Base-by-base conservation (phyloP, 2,888 invertebrate species). In the Caenorhabditis auriculariae region DNA sequence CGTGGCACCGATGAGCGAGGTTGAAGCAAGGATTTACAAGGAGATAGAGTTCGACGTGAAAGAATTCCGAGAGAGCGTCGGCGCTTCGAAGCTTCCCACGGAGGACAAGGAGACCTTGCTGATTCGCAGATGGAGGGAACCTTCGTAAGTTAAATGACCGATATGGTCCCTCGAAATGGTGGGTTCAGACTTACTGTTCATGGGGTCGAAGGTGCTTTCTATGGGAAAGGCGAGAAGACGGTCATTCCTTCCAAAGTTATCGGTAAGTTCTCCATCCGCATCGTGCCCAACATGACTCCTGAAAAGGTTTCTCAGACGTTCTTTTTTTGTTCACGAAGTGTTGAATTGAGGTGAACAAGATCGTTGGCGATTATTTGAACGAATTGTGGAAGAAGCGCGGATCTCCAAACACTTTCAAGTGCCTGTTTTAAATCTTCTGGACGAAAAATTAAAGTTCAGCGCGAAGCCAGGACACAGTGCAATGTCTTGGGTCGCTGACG, bases 231-330 rank as follows among this genome's bases (percentile, higher is more conserved):
- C n/a, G 89, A 89, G 26, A 96, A 96, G 83, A 95, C 95, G 0
- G 72, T 72, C 7, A 69, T 69, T 41, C 66, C 66, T 6, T 32
- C 47, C 47, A 72, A 72, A 47, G 74, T 74, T 9, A 89, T 88
- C 77, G 96, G 95, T 23, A 98, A 98, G 84, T 98, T 98, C 84
- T 95, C 95, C 0, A 89, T 98, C 69, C 88, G 96, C 50, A 88
- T 93, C 74, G 96, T 98, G n/a, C 96, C 96, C 0, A 86, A 95
- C 82, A 93, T 94, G 86, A 87, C 88, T 50, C 93, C 93, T 0
- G 87, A 88, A 3, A 88, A 89, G 75, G 88, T 94, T n/a, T 9
- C n/a, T 5, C 15, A 7, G 6, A 21, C 44, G 17, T 7, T 9
- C 15, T 9, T 23, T 44, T 21, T 21, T n/a, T 41, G 9, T 9